These are phyloP conservation scores for Gryllus bimaculatus DNA, from an alignment of 1,140 invertebrate genomes.

Conservation along the genomic window DNA sequence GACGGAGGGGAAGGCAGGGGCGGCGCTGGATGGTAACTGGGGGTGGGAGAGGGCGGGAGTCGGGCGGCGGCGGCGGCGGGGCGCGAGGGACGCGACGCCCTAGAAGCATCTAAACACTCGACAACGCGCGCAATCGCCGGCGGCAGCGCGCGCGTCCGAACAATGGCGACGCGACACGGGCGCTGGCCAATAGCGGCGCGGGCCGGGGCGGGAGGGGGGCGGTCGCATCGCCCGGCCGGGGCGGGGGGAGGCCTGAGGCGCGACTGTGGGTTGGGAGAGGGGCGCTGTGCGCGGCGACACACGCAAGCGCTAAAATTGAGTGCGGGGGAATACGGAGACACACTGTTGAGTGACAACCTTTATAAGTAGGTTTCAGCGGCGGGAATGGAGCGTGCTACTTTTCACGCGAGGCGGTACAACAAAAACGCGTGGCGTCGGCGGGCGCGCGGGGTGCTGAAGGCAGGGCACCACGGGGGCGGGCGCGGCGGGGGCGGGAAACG, in stretches of 20 bases:
- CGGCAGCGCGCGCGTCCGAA: neutral
- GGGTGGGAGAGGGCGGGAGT: too few species aligned
- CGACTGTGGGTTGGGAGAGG: too few species aligned
- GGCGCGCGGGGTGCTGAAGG: too few species aligned
- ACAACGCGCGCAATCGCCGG: neutral
- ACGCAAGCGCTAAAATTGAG: slow-evolving; percentile 1
- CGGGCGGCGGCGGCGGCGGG: too few species aligned
- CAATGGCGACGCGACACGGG: neutral
- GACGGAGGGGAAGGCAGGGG: too few species aligned
- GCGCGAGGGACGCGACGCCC: neutral
- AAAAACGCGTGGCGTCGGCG: neutral
- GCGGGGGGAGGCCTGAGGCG: neutral
- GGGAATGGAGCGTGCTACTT: neutral
- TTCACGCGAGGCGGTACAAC: neutral
- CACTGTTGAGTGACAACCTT: slow-evolving; percentile 3
- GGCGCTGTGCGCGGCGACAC: neutral
- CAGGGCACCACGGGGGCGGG: too few species aligned
- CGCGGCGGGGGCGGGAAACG: too few species aligned
- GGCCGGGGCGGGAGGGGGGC: neutral
- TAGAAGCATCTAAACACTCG: neutral
- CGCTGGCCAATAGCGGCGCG: neutral
- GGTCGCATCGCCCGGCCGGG: neutral
- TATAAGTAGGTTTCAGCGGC: slow-evolving; percentile 3
- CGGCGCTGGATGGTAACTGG: too few species aligned
- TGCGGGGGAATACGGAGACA: neutral